phyloP scores from a whole-genome alignment of 2,888 invertebrate species.

The Cheilosia urbana region DNA sequence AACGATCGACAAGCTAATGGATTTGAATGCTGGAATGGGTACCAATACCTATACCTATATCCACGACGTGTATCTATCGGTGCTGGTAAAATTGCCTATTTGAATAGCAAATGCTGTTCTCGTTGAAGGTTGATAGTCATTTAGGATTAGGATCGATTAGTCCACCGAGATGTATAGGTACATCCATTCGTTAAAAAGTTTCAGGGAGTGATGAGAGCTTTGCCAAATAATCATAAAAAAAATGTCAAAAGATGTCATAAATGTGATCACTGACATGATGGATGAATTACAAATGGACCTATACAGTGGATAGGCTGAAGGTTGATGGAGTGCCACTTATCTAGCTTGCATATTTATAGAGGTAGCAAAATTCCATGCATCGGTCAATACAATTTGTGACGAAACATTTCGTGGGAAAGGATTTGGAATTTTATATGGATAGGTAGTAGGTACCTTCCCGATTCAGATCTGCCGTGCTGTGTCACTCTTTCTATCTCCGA shows the following conservation, averaged over 20 bases:
- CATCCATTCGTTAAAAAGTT: not conserved
- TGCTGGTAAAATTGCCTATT: slow-evolving; percentile 40
- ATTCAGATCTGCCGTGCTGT: no score
- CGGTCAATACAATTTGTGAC: no score
- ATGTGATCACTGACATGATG: slow-evolving; percentile 30
- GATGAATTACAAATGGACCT: slow-evolving; percentile 22
- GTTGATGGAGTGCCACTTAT: not conserved
- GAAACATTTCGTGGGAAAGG: not conserved
- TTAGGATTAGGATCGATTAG: slow-evolving; percentile 68
- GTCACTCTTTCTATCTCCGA: no score
- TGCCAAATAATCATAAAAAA: slow-evolving; percentile 14
- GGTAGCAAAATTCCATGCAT: no score
- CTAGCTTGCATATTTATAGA: not conserved
- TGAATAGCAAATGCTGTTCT: slow-evolving; percentile 7
- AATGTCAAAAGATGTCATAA: slow-evolving; percentile 5
- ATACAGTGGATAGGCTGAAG: not conserved
- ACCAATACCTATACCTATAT: not conserved
- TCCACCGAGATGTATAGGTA: slow-evolving; percentile 15
- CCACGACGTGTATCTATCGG: not conserved
- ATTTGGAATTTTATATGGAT: no score
- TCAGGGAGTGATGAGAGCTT: slow-evolving; percentile 21
- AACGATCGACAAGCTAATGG: slow-evolving; percentile 65
- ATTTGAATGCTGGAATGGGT: slow-evolving; percentile 31
- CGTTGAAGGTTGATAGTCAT: slow-evolving; percentile 37
- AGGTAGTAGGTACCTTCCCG: no score